Evolutionary conservation across 2,888 invertebrate species (phyloP).

Genomic region (Piscicola geometra): DNA sequence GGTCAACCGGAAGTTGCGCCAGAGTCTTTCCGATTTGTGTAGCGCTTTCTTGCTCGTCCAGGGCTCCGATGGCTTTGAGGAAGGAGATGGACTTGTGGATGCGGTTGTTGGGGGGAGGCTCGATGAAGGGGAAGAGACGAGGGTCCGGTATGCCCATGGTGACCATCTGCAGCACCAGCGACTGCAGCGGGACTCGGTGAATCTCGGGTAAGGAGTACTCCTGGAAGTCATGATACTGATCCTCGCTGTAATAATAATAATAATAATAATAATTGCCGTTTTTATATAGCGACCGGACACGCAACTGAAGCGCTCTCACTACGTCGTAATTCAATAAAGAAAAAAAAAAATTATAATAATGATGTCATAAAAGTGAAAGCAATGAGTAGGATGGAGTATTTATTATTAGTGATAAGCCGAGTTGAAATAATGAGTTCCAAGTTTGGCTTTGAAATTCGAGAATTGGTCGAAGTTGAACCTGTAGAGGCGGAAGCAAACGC

Average conservation of each 20-base stretch:
- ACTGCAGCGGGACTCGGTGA: conserved; percentile 85
- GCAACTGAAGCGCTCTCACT: too few species aligned
- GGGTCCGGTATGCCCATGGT: conserved; percentile 87
- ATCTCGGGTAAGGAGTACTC: conserved; percentile 84
- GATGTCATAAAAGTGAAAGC: too few species aligned
- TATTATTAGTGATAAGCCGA: too few species aligned
- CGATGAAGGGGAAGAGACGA: conserved; percentile 84
- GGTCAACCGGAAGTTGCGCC: conserved; percentile 85
- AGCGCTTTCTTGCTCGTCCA: conserved; percentile 68
- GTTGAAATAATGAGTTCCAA: too few species aligned
- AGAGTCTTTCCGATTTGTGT: conserved; percentile 77
- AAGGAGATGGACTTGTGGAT: conserved; percentile 75
- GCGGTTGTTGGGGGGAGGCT: conserved; percentile 77
- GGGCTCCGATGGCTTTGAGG: conserved; percentile 64
- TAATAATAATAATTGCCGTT: too few species aligned
- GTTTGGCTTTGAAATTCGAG: too few species aligned
- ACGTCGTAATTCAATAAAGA: too few species aligned
- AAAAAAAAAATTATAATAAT: too few species aligned
- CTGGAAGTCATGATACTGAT: conserved; percentile 36
- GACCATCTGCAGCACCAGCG: conserved; percentile 79
- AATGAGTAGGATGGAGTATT: too few species aligned
- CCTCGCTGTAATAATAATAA: too few species aligned
- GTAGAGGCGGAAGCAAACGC: conserved; percentile 77
- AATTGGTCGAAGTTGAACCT: too few species aligned
- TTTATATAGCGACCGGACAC: too few species aligned